phyloP scores from a whole-genome alignment of 2,113 vertebrate species.

The Mus pahari region DNA sequence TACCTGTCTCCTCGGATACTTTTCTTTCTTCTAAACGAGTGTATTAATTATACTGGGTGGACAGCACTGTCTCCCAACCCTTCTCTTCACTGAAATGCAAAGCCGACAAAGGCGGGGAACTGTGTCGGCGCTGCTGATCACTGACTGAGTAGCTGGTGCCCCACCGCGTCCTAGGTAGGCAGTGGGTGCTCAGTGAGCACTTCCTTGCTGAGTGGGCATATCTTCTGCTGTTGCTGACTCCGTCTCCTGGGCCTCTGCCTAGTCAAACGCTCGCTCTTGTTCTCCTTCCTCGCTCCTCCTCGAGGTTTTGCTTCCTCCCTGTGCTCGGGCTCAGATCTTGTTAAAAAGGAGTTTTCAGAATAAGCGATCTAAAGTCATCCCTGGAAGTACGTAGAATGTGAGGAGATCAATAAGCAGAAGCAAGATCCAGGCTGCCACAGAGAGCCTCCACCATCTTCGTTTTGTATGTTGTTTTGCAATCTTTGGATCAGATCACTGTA shows the following conservation, averaged over 20 bases:
- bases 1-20: not conserved
- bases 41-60: not conserved
- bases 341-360: constrained; percentile 21
- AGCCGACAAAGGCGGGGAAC: not conserved
- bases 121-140: not conserved
- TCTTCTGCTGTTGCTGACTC: not conserved
- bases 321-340: not conserved
- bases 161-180: not conserved
- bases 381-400: not conserved
- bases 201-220: not conserved
- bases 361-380: constrained; percentile 5
- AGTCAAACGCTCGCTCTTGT: not conserved
- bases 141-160: not conserved
- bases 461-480: not conserved
- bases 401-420: not conserved
- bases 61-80: not conserved
- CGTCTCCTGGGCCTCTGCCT: not conserved
- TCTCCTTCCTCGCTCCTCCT: not conserved
- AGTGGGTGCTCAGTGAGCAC: not conserved
- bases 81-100: constrained; percentile 3
- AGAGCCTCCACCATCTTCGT: not conserved
- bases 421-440: not conserved
- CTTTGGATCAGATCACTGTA: not conserved
- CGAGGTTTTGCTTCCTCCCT: not conserved
- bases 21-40: not conserved